These are phyloP conservation scores for Limnephilus auricula DNA, from an alignment of 2,888 invertebrate species.

Conservation along the genomic window DNA sequence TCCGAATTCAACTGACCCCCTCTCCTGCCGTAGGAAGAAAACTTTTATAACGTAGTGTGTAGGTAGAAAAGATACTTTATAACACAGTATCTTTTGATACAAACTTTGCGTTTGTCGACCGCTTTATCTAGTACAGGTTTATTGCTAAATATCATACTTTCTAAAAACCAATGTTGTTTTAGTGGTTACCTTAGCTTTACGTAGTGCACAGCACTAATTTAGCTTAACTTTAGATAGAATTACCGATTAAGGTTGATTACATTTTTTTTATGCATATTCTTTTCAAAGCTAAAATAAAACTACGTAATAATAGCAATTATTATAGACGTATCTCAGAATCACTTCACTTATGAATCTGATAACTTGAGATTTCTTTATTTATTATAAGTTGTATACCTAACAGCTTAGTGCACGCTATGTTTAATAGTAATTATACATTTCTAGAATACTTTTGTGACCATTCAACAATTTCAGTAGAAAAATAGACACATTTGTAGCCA, in stretches of 20 bases:
- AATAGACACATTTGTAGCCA: slow-evolving; percentile 47
- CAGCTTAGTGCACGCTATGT: slow-evolving; percentile 31
- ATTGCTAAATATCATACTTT: slow-evolving; percentile 19
- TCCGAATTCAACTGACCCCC: too few species aligned
- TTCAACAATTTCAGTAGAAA: slow-evolving; percentile 51
- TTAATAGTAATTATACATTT: slow-evolving; percentile 12
- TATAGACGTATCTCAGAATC: background rate
- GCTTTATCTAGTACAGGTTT: slow-evolving; percentile 5
- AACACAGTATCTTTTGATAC: too few species aligned
- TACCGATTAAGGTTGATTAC: background rate
- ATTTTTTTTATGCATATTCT: background rate
- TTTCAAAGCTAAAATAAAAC: slow-evolving; percentile 21
- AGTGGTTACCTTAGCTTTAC: slow-evolving; percentile 3
- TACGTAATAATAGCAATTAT: slow-evolving; percentile 8
- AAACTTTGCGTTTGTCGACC: too few species aligned
- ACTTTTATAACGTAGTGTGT: too few species aligned
- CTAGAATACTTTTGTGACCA: slow-evolving; percentile 48
- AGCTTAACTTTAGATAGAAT: background rate
- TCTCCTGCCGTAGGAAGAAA: too few species aligned
- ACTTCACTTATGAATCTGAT: background rate
- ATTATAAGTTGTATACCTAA: slow-evolving; percentile 18
- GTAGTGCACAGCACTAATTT: slow-evolving; percentile 41
- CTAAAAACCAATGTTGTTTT: background rate
- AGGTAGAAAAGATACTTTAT: too few species aligned
- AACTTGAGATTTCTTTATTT: slow-evolving; percentile 39